Evolutionary conservation across 2,113 vertebrate genomes (phyloP).

Genomic region (Aegotheles bennettii): DNA sequence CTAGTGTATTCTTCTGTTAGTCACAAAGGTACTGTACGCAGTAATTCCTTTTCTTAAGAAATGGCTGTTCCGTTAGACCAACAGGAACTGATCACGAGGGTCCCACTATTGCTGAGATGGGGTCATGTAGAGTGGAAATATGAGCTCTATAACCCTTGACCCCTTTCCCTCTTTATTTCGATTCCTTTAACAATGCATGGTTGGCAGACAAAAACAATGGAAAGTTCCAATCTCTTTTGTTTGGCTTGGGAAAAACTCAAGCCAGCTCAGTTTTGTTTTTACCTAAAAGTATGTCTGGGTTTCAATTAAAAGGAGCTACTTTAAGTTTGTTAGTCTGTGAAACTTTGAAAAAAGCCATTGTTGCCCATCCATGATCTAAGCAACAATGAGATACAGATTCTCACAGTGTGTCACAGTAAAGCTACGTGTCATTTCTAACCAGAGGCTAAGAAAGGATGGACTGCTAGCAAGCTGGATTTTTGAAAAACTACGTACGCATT

Average conservation of each 20-base stretch:
- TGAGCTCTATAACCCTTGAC: slow-evolving; percentile 73
- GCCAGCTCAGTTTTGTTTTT: slow-evolving; percentile 66
- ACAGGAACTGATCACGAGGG: slow-evolving; percentile 70
- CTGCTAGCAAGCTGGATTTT: neutral
- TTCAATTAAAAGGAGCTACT: slow-evolving; percentile 77
- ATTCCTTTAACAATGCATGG: slow-evolving; percentile 71
- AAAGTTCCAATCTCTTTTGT: slow-evolving; percentile 72
- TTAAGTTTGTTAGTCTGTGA: slow-evolving; percentile 59
- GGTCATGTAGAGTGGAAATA: slow-evolving; percentile 77
- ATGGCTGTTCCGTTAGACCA: slow-evolving; percentile 66
- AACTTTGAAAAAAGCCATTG: slow-evolving; percentile 58
- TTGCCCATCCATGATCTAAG: slow-evolving; percentile 60
- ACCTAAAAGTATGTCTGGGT: slow-evolving; percentile 65
- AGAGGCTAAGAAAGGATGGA: neutral
- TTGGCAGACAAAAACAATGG: slow-evolving; percentile 72
- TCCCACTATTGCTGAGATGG: slow-evolving; percentile 62
- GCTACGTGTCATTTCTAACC: neutral
- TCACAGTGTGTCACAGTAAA: slow-evolving; percentile 40
- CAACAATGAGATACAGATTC: slow-evolving; percentile 48
- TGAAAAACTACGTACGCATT: neutral
- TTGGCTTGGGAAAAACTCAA: slow-evolving; percentile 73
- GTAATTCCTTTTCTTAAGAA: slow-evolving; percentile 65
- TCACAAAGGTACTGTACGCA: slow-evolving; percentile 60
- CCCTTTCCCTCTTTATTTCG: slow-evolving; percentile 73
- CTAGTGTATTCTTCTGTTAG: slow-evolving; percentile 67